Evolutionary conservation across 2,888 invertebrate genomes (phyloP), one percentile per base, ranked within the genome.

Genomic region (Spisula subtruncata): DNA sequence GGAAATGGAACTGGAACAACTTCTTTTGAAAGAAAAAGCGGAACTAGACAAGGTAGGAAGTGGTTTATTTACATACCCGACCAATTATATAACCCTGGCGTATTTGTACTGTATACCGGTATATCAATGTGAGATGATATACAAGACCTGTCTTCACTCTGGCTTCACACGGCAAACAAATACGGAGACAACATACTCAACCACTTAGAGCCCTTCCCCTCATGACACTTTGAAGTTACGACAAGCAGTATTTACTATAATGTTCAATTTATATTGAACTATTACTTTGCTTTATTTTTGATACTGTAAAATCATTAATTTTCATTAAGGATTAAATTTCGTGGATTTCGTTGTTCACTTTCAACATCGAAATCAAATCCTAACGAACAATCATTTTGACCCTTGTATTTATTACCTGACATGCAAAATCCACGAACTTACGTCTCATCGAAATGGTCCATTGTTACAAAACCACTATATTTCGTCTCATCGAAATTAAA

Each of bases 31-130:
- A 85, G 96, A 96, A 89, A 96, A 95, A 91, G 96, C 96, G 0
- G 94, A 95, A 88, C 93, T 96, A 35, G 95, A 95, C 89, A 96
- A 96, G 96, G 96, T 96, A 89, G 89, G 93, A 71, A 14, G 16
- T 75, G 75, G 8, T 66, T 29, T 83, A 18, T 75, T 75, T 32
- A 75, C 75, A 29, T 35, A 35, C 75, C 14, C 16, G 35, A 75
- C 75, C 12, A 18, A 35, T 75, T 32, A 75, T 75, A 25, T 35
- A 35, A 32, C 16, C 0, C 29, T 18, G 35, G 35, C 18, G 32
- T 75, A 35, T 75, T 75, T 75, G 35, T 75, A 75, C 35, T 18
- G 75, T 32, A 32, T 32, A n/a, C n/a, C n/a, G n/a, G n/a, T n/a
- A 35, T 75, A 32, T 75, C 75, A 75, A 75, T 75, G 75, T 4